Percentiles rank a stretch among this genome's conserved stretches.
phyloP scores from a whole-genome alignment of 2,797 vertebrate genomes.

The Cyprinodon diabolis region DNA sequence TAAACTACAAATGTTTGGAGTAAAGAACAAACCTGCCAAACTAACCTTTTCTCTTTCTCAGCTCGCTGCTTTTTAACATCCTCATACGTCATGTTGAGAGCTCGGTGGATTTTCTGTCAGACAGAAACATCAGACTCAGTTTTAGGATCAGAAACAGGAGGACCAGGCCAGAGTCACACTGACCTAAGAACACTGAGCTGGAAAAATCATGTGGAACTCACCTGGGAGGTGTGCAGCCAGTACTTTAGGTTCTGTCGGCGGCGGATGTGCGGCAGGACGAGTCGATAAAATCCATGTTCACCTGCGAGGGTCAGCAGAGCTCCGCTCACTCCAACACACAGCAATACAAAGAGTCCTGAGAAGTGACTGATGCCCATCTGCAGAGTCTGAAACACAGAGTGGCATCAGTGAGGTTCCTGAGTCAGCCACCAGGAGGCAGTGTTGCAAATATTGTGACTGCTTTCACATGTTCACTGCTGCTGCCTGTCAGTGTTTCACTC shows the following conservation, averaged over 20 bases:
- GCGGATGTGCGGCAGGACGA: conserved; percentile 86
- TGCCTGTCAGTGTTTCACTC: neutral
- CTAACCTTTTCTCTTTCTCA: conserved; percentile 81
- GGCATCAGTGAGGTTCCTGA: neutral
- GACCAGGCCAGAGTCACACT: neutral
- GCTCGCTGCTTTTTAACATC: conserved; percentile 74
- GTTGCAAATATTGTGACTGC: neutral
- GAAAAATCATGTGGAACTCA: conserved; percentile 46
- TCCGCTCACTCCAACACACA: conserved; percentile 88
- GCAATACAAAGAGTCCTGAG: conserved; percentile 88
- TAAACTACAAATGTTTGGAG: neutral
- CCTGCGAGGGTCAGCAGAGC: conserved; percentile 87
- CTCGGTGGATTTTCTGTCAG: conserved; percentile 90
- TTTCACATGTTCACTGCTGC: neutral
- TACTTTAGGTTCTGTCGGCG: conserved; percentile 86
- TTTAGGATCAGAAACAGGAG: neutral
- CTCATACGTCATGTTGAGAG: conserved; percentile 84
- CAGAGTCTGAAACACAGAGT: conserved; percentile 80
- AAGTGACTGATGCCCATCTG: conserved; percentile 95
- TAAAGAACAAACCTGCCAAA: neutral
- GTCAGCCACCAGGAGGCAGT: conserved; percentile 5
- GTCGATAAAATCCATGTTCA: conserved; percentile 87
- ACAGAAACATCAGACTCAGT: conserved; percentile 12
- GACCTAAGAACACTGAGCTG: neutral
- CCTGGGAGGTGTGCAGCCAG: conserved; percentile 95